Percentiles rank a stretch among this genome's conserved stretches.
Conservation (phyloP, 1,140 invertebrate genomes). For the Nymphalis io region DNA sequence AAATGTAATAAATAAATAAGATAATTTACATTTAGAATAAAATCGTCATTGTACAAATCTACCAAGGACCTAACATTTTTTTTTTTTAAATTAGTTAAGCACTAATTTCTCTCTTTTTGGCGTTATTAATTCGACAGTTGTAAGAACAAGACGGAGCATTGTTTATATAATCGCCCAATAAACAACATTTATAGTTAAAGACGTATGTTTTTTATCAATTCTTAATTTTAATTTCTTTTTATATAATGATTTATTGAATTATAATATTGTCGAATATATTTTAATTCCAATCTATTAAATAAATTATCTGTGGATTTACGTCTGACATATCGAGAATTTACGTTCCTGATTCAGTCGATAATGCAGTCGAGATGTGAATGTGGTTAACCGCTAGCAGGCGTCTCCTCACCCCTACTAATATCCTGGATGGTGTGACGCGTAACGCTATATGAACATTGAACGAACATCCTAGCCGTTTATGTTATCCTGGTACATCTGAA, state of each 20-base stretch:
- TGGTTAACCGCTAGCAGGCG: not conserved
- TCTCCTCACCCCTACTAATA: not conserved
- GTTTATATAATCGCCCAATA: too few species aligned
- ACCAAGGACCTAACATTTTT: too few species aligned
- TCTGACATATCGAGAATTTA: constrained; percentile 4
- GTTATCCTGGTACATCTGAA: constrained; percentile 11
- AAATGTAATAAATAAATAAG: too few species aligned
- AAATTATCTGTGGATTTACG: not conserved
- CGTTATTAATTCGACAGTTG: too few species aligned
- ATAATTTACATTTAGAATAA: too few species aligned
- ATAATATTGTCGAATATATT: not conserved
- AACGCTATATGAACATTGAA: not conserved
- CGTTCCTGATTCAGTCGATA: not conserved
- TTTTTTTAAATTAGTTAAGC: too few species aligned
- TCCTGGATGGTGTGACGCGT: not conserved
- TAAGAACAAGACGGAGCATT: too few species aligned
- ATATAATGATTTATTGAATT: not conserved
- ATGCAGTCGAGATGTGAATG: constrained; percentile 9
- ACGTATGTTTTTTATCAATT: too few species aligned
- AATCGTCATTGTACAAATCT: too few species aligned
- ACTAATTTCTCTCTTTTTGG: too few species aligned
- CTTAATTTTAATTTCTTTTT: not conserved
- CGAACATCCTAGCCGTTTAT: constrained; percentile 1
- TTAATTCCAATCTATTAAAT: constrained; percentile 6
- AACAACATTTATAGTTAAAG: too few species aligned